Conservation (phyloP, 35 echinoderm and acorn worm species). For the Eucidaris tribuloides region DNA sequence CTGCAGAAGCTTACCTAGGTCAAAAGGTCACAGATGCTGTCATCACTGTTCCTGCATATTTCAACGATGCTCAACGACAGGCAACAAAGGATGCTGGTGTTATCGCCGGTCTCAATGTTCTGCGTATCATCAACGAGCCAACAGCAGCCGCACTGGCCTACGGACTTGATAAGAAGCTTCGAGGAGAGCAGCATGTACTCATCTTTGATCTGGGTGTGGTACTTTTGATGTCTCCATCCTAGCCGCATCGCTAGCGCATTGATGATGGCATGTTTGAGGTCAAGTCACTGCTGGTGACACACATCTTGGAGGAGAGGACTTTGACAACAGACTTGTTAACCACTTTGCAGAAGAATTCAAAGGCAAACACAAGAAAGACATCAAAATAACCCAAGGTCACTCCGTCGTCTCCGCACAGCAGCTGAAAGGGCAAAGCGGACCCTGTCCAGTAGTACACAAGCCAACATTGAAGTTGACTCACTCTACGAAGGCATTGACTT, state of each 20-base stretch:
- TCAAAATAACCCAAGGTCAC: slow-evolving; percentile 45
- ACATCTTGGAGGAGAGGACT: slow-evolving; percentile 78
- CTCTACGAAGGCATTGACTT: slow-evolving; percentile 66
- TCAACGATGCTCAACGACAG: slow-evolving; percentile 88
- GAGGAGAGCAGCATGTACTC: slow-evolving; percentile 65
- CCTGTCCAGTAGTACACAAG: slow-evolving; percentile 40
- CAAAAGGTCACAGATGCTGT: slow-evolving; percentile 66
- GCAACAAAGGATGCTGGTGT: slow-evolving; percentile 93
- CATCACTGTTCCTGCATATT: slow-evolving; percentile 92
- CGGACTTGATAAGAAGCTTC: slow-evolving; percentile 84
- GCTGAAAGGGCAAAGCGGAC: slow-evolving; percentile 81
- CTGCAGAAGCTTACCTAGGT: slow-evolving; percentile 72
- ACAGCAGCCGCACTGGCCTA: slow-evolving; percentile 90
- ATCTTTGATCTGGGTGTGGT: slow-evolving; percentile 86
- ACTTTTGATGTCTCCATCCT: slow-evolving; percentile 78
- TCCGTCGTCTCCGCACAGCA: slow-evolving; percentile 51
- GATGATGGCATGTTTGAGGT: slow-evolving; percentile 69
- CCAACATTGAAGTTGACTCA: slow-evolving; percentile 72
- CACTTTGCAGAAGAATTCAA: slow-evolving; percentile 69
- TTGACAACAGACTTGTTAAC: slow-evolving; percentile 62
- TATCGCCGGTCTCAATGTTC: slow-evolving; percentile 87
- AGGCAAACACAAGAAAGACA: slow-evolving; percentile 71
- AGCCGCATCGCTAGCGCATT: no score
- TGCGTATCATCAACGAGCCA: slow-evolving; percentile 94
- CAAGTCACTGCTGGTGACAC: slow-evolving; percentile 74